Percentiles rank a stretch among this genome's conserved stretches.
Conservation (phyloP, 2,797 vertebrate species). For the Acanthopagrus latus region DNA sequence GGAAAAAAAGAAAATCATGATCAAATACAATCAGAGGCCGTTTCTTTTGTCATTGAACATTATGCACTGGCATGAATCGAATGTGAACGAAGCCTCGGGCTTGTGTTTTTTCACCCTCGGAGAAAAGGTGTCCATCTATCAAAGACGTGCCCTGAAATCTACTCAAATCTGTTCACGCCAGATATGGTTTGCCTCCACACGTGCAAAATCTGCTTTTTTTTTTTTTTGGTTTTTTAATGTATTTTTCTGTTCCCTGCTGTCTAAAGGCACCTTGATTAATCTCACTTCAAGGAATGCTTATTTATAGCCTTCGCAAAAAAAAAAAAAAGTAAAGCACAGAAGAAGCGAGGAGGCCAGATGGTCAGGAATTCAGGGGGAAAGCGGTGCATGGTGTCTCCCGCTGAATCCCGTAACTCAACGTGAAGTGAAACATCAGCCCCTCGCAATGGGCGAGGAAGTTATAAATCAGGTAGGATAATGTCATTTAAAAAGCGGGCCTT, state of each 20-base stretch:
- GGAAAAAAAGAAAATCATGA: neutral
- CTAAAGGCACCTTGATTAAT: conserved; percentile 43
- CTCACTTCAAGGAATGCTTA: conserved; percentile 50
- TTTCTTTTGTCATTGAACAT: conserved; percentile 45
- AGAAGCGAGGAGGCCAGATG: conserved; percentile 25
- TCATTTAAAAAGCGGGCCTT: conserved; percentile 47
- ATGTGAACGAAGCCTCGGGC: conserved; percentile 38
- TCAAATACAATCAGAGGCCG: conserved; percentile 11
- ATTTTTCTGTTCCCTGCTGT: conserved; percentile 45
- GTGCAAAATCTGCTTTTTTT: conserved; percentile 50
- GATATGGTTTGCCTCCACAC: conserved; percentile 53
- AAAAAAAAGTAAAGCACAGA: conserved; percentile 48
- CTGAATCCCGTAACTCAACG: conserved; percentile 21
- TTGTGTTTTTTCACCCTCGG: conserved; percentile 36
- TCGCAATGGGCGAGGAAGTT: conserved; percentile 7
- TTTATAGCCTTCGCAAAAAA: conserved; percentile 22
- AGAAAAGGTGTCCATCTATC: conserved; percentile 46
- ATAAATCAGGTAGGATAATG: conserved; percentile 59
- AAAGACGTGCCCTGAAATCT: conserved; percentile 44
- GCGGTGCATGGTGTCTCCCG: neutral
- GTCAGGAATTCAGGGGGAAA: conserved; percentile 41
- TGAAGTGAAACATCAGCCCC: conserved; percentile 30
- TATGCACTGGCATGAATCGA: conserved; percentile 58
- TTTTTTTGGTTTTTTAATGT: neutral
- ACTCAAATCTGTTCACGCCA: conserved; percentile 45